Evolutionary conservation across 2,113 vertebrate species (phyloP).

Genomic region (Aegithalos caudatus): DNA sequence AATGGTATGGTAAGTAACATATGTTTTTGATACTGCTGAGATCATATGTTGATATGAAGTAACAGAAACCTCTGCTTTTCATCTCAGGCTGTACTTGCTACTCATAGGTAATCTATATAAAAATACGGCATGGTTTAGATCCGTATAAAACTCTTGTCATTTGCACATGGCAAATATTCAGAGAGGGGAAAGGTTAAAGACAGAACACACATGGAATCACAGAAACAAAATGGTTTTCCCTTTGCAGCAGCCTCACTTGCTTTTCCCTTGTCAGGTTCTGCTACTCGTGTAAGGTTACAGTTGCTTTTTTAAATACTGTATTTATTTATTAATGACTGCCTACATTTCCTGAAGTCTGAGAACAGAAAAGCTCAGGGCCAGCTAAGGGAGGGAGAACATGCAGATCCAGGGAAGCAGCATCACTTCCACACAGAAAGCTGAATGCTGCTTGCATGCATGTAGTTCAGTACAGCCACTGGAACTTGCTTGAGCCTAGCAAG

Average conservation of each 20-base stretch:
- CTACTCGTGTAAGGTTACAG: background rate
- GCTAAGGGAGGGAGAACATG: background rate
- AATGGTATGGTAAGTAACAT: constrained; percentile 29
- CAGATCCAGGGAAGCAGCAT: background rate
- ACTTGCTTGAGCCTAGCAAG: background rate
- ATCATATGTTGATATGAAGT: constrained; percentile 9
- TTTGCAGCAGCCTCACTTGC: background rate
- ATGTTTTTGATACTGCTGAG: constrained; percentile 39
- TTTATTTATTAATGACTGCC: background rate
- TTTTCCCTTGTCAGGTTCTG: background rate
- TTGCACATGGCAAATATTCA: background rate
- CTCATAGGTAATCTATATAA: background rate
- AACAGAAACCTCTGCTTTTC: constrained; percentile 35
- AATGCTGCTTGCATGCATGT: fast-evolving
- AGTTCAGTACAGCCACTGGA: background rate
- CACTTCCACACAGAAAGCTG: background rate
- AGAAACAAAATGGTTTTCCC: background rate
- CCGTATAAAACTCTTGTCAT: background rate
- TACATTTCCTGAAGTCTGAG: background rate
- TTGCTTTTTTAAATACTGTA: background rate
- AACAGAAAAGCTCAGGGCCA: background rate
- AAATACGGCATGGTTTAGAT: background rate
- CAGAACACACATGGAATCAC: background rate
- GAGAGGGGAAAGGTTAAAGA: background rate
- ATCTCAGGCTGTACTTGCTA: background rate